phyloP scores from a whole-genome alignment of 2,888 invertebrate species.

The Creontiades dilutus region DNA sequence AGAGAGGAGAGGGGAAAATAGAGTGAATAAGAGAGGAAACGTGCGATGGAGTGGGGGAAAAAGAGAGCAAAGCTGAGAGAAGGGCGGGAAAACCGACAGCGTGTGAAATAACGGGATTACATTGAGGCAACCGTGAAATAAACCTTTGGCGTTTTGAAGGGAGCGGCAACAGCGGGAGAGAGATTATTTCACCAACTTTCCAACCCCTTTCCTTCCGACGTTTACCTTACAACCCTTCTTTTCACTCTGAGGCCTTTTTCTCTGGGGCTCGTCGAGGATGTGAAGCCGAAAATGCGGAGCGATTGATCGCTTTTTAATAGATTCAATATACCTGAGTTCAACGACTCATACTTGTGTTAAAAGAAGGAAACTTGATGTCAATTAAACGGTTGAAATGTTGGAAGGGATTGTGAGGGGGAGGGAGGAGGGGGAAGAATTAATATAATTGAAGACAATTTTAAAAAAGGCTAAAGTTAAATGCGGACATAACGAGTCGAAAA shows the following conservation, averaged over 20 bases:
- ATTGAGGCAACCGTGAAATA: constrained; percentile 70
- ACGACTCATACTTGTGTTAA: too few species aligned
- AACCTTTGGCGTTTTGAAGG: constrained; percentile 68
- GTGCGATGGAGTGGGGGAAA: background rate
- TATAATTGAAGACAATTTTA: too few species aligned
- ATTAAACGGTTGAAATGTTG: too few species aligned
- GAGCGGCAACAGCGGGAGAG: constrained; percentile 24
- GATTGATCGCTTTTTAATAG: too few species aligned
- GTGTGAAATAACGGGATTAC: constrained; percentile 72
- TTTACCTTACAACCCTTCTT: constrained; percentile 52
- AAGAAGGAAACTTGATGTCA: too few species aligned
- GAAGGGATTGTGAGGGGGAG: too few species aligned
- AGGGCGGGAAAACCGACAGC: constrained; percentile 36
- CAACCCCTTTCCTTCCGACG: constrained; percentile 61
- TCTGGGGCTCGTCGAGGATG: background rate
- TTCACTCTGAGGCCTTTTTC: constrained; percentile 41
- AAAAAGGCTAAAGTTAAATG: too few species aligned
- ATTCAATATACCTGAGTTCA: too few species aligned
- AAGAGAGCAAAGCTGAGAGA: background rate
- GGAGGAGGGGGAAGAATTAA: too few species aligned
- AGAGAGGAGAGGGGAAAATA: background rate
- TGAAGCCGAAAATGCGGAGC: constrained; percentile 8
- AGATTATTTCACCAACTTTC: constrained; percentile 69
- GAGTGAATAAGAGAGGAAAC: background rate
- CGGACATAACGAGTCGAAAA: too few species aligned